phyloP scores from a whole-genome alignment of 1,140 invertebrate genomes.

The Grapholita molesta region DNA sequence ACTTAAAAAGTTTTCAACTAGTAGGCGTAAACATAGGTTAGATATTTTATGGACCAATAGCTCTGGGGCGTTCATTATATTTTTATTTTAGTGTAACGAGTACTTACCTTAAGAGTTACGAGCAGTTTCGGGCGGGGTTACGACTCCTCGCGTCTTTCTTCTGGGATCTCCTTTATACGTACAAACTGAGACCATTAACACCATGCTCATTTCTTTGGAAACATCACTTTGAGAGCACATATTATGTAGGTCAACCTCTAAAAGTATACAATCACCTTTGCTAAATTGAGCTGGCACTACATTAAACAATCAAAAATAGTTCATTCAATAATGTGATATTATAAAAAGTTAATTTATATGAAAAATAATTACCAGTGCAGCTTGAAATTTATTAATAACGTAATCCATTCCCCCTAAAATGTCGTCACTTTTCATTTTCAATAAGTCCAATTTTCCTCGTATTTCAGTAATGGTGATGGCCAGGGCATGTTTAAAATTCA shows the following conservation, averaged over 20 bases:
- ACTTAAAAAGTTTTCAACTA: not conserved
- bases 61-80: not conserved
- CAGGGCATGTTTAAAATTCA: slow-evolving; percentile 48
- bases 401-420: not conserved
- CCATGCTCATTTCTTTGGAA: not conserved
- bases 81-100: not conserved
- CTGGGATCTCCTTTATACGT: not conserved
- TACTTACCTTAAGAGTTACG: slow-evolving; percentile 2
- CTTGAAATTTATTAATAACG: not conserved
- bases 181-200: not conserved
- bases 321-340: too few relatives aligned
- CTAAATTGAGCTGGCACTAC: too few relatives aligned
- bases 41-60: not conserved
- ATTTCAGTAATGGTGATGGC: slow-evolving; percentile 24
- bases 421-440: not conserved
- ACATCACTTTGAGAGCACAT: not conserved
- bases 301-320: too few relatives aligned
- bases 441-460: not conserved
- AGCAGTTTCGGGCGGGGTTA: not conserved
- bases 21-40: not conserved
- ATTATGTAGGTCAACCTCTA: too few relatives aligned
- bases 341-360: too few relatives aligned
- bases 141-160: not conserved
- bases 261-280: too few relatives aligned
- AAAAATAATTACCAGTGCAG: not conserved